These are phyloP conservation scores for Chrysochloris asiatica DNA, from an alignment of 2,113 vertebrate genomes.

Conservation along the genomic window DNA sequence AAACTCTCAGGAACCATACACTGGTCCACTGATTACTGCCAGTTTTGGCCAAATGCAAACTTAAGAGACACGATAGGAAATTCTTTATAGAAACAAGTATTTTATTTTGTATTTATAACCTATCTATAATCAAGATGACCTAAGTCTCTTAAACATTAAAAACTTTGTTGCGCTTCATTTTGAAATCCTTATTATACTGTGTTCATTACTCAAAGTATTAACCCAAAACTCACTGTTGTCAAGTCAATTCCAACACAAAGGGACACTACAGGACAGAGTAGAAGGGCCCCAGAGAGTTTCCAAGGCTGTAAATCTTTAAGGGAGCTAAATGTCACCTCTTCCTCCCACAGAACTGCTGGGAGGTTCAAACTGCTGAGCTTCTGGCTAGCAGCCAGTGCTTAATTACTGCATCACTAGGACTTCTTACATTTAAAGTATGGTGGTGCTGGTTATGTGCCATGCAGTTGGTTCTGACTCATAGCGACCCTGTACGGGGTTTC, in stretches of 20 bases:
- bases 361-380: too few relatives aligned
- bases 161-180: conserved; percentile 30
- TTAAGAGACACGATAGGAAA: conserved; percentile 1
- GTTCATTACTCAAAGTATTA: neutral
- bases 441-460: too few relatives aligned
- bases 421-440: neutral
- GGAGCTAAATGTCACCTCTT: too few relatives aligned
- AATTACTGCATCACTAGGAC: too few relatives aligned
- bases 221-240: too few relatives aligned
- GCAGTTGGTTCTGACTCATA: too few relatives aligned
- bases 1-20: neutral
- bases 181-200: conserved; percentile 44
- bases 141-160: conserved; percentile 32
- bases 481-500: too few relatives aligned
- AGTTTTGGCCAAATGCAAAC: conserved; percentile 43
- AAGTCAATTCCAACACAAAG: neutral
- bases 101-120: conserved; percentile 19
- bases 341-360: too few relatives aligned
- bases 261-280: neutral
- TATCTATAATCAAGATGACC: conserved; percentile 28
- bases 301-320: too few relatives aligned
- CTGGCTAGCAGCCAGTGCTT: too few relatives aligned
- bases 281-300: neutral
- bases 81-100: conserved; percentile 11
- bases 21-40: neutral